Evolutionary conservation across 2,113 vertebrate genomes (phyloP).

Genomic region (Scartelaos histophorus): DNA sequence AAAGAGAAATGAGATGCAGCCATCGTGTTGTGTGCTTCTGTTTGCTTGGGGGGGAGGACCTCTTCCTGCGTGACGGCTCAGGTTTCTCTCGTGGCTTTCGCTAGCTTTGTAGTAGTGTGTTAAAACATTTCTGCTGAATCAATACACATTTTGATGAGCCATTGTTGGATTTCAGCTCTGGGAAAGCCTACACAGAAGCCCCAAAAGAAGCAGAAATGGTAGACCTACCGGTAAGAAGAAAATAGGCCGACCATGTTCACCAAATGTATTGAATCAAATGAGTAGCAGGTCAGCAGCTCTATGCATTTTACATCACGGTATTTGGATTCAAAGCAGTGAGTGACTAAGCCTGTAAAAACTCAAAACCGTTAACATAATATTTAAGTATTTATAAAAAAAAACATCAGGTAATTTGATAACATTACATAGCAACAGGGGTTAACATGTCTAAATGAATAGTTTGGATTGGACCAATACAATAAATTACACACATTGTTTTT

Average conservation of each 20-base stretch:
- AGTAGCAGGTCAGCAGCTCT: neutral
- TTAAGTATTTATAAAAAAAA: too few species aligned
- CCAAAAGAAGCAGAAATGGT: conserved; percentile 28
- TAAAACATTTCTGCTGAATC: neutral
- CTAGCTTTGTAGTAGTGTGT: neutral
- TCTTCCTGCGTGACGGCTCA: neutral
- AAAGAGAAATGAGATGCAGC: too few species aligned
- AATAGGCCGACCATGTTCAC: conserved; percentile 1
- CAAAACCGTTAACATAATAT: too few species aligned
- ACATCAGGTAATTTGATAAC: too few species aligned
- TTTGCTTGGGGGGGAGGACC: neutral
- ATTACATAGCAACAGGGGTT: too few species aligned
- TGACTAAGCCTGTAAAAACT: too few species aligned
- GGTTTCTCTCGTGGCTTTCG: neutral
- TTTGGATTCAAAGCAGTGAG: too few species aligned
- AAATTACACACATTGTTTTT: too few species aligned
- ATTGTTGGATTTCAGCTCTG: conserved; percentile 66
- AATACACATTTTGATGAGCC: conserved; percentile 33
- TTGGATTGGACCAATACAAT: too few species aligned
- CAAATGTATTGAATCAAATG: neutral
- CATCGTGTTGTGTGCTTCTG: neutral
- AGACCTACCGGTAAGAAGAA: conserved; percentile 57
- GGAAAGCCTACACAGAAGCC: neutral
- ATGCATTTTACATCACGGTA: too few species aligned
- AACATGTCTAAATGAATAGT: too few species aligned